Conservation (phyloP, 1,140 invertebrate genomes). For the Lamellibrachia luymesi region DNA sequence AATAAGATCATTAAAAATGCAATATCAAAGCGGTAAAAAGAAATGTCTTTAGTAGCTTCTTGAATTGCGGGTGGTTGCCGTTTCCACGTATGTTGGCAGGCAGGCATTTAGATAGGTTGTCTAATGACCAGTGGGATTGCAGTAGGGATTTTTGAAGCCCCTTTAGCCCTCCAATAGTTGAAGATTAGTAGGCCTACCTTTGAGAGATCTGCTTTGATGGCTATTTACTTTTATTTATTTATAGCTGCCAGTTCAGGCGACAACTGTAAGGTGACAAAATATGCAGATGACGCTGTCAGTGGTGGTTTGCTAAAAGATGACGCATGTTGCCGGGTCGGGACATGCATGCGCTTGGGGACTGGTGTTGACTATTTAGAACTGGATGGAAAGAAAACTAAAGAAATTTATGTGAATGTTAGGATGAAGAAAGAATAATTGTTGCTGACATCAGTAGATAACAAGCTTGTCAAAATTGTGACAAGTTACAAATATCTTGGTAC, state of each 20-base stretch:
- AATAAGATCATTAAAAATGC: too few relatives aligned
- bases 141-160: neutral
- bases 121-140: neutral
- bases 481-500: too few relatives aligned
- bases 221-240: neutral
- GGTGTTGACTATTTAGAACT: too few relatives aligned
- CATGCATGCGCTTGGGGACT: neutral
- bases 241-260: neutral
- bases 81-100: too few relatives aligned
- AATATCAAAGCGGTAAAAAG: too few relatives aligned
- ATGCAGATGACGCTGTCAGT: neutral
- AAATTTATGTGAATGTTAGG: too few relatives aligned
- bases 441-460: too few relatives aligned
- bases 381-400: too few relatives aligned
- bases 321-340: neutral
- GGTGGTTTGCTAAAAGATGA: neutral
- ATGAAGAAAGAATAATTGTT: too few relatives aligned
- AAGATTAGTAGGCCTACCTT: neutral
- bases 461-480: too few relatives aligned
- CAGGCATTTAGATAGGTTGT: neutral
- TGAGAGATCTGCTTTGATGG: neutral
- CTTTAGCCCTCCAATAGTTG: neutral
- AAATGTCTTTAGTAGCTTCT: too few relatives aligned
- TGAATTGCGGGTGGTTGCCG: too few relatives aligned
- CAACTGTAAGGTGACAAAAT: neutral